Base-by-base conservation (phyloP, 2,113 vertebrate species). In the Probosciger aterrimus region DNA sequence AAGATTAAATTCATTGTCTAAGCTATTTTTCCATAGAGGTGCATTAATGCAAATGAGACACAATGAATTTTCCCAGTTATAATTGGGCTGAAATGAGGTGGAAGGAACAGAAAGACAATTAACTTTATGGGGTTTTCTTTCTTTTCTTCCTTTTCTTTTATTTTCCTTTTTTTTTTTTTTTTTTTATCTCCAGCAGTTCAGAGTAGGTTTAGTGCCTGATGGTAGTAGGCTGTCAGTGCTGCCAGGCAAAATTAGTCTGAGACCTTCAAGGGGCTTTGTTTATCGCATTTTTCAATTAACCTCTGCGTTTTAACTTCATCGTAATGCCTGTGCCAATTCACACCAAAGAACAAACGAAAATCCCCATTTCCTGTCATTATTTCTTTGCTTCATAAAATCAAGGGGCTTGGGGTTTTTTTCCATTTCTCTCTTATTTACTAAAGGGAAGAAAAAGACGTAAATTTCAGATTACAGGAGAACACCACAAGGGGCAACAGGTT, bases 221-320 rank as follows among this genome's bases (percentile, higher is more conserved):
- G 93, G 93, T 94, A 97, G 92, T 60, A 97, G 93, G 63, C 93
- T 97, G 97, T 95, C 96, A 98, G 79, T 91, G 95, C 97, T 98
- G 98, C 97, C 97, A 98, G 97, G 97, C 92, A 92, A 98, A 99
- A 98, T 98, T 98, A 97, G 98, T 98, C 97, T 90, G 97, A 98
- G 92, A 97, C 97, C 93, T 98, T 98, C 92, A 93, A 98, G 92
- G 96, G 94, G 93, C 96, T 98, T 98, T 99, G 98, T 99, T 99
- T 99, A 99, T 99, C 98, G 97, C 96, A 98, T 98, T 99, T 99
- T 99, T 99, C 98, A 99, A 99, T 99, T 99, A 99, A 99, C 98
- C 98, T 99, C 98, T 96, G 88, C 79, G 75, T 98, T 99, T 99
- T 99, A 98, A 98, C 98, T 98, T 98, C 98, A 97, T 98, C 95